Evolutionary conservation across 1,140 invertebrate genomes (phyloP), one percentile per base, ranked within the genome.

Genomic region (Pseudomyrmex concolor): DNA sequence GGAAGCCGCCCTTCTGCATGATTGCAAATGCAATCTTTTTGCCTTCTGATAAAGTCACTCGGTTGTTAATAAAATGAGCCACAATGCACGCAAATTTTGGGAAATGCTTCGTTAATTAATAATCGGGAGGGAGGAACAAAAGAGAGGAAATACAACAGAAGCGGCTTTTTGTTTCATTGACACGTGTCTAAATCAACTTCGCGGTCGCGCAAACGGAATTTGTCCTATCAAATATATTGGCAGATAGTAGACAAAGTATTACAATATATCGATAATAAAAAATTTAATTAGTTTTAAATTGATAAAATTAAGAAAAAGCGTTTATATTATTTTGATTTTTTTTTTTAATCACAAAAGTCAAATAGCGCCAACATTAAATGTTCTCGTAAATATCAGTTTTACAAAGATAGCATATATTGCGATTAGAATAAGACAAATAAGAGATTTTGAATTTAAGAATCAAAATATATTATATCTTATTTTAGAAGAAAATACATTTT

Each of bases 91-190:
- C 12, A 15, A 66, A 51, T 78, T 77, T 74, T 10, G 45, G 13
- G 5, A 66, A 59, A 9, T 13, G 25, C 1, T 15, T 55, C 10
- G 73, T 77, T 55, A 83, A 74, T 66, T 59, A 77, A 22, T 51
- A 66, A 67, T 19, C 15, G 48, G 12, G 7, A 25, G 43, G 10
- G 7, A 72, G 48, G 66, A 48, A 55, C 15, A 19, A 8, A 34
- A 55, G 17, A 25, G 12, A 76, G 9, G 4, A 25, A n/a, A 1
- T 15, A 55, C 5, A 54, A 43, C 13, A 22, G 12, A 55, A 54
- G 12, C 3, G 17, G 7, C 4, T 59, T 70, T 12, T 34, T 34
- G 34, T 34, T 59, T 10, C 66, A 59, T 59, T 25, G 43, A 59
- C 15, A 70, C n/a, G 45, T 54, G 4, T 80, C 25, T 67, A 66